Evolutionary conservation across 2,888 invertebrate genomes (phyloP), one percentile per base, ranked within the genome.

Genomic region (Drosophila rellima): DNA sequence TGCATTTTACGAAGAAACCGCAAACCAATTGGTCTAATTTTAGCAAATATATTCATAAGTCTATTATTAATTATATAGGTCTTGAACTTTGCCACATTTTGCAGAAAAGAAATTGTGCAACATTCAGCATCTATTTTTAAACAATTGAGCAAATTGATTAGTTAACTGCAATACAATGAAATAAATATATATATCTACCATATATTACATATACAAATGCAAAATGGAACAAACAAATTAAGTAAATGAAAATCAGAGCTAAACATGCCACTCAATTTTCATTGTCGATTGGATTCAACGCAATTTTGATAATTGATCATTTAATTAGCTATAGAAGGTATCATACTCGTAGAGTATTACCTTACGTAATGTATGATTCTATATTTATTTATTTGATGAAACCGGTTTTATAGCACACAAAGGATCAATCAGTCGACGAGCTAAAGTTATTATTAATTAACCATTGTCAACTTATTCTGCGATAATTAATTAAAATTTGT

Each of bases 181-280:
- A 40, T 29, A 62, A 20, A 62, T 47, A 37, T 18, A 59, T 3
- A 29, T 15, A 29, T n/a, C n/a, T n/a, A 23, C 11, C 18, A 18
- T 33, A 40, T 18, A 45, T 40, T 23, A 31, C 13, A 31, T 39
- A 42, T 42, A 40, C 10, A 29, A 56, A 51, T 51, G 51, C 10
- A 35, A 39, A 26, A 7, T 56, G 31, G 29, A 39, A 44, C 45
- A 70, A 33, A 63, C 45, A 71, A 80, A 60, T 51, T 55, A 59
- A 23, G 17, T 45, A 70, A 74, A 72, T 57, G 56, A 50, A 70
- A 73, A 71, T 63, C 60, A 71, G 64, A 66, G 62, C 48, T 59
- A 70, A 82, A 65, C 75, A 73, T 75, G 77, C 65, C 66, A 72
- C 39, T 70, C 66, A 84, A 67, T 66, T 72, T 59, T 48, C 37